Percentiles rank a stretch among this genome's conserved stretches.
Evolutionary conservation across 1,140 invertebrate genomes (phyloP).

Genomic region (Drosophila albomicans): DNA sequence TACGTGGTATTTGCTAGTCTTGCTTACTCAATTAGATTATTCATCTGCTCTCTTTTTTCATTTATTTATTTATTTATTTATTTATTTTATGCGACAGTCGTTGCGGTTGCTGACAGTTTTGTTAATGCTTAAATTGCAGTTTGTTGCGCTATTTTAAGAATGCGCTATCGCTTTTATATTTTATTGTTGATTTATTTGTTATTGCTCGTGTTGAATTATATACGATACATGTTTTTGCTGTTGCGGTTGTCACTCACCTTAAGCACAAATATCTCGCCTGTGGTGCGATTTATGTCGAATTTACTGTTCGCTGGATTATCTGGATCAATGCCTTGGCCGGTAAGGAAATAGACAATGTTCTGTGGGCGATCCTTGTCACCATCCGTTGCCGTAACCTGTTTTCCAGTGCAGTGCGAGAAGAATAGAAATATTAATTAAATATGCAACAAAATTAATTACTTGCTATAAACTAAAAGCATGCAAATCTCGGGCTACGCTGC

Average conservation of each 20-base stretch:
- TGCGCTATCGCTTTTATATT: slow-evolving; percentile 1
- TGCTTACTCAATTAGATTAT: not conserved
- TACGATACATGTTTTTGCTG: slow-evolving; percentile 10
- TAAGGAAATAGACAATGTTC: slow-evolving; percentile 98
- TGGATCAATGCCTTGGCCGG: slow-evolving; percentile 97
- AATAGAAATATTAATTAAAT: slow-evolving; percentile 23
- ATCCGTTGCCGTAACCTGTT: slow-evolving; percentile 96
- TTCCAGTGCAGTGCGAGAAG: slow-evolving; percentile 27
- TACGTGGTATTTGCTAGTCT: not conserved
- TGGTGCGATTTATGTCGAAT: slow-evolving; percentile 97
- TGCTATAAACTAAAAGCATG: not conserved
- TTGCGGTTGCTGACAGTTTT: slow-evolving; percentile 60
- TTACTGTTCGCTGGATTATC: slow-evolving; percentile 97
- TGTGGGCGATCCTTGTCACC: slow-evolving; percentile 97
- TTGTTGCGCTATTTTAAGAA: slow-evolving; percentile 21
- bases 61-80: slow-evolving; percentile 49
- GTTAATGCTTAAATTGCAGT: slow-evolving; percentile 66
- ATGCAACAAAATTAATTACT: not conserved
- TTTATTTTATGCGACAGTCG: slow-evolving; percentile 35
- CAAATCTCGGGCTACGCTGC: slow-evolving; percentile 10
- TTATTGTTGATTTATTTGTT: slow-evolving; percentile 3
- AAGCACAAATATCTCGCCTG: slow-evolving; percentile 96
- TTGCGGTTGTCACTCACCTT: slow-evolving; percentile 88
- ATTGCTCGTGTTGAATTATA: slow-evolving; percentile 6
- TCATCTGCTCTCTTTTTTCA: slow-evolving; percentile 10